Base-by-base conservation (phyloP, 2,888 invertebrate species). In the Drosophila kuntzei region DNA sequence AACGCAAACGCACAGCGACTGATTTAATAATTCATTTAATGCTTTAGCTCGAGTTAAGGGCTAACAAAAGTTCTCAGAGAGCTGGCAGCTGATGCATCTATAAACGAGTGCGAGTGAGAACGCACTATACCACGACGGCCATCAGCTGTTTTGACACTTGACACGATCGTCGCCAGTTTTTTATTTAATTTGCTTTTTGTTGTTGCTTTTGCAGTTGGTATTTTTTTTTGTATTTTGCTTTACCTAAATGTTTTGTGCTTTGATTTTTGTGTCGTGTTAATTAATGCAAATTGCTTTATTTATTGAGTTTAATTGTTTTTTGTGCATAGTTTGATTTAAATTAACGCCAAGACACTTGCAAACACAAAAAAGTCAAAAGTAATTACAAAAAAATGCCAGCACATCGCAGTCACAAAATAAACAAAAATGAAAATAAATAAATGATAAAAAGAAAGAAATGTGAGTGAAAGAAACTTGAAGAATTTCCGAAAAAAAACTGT, bases 141-240 rank as follows among this genome's bases (percentile, higher is more conserved):
- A 65, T 81, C 84, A 84, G 84, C 84, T 84, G 84, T 84, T 84
- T 61, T 73, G 85, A 87, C 87, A 87, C 76, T 84, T 86, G 87
- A 84, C 87, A 89, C 84, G 84, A 84, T 84, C 84, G 63, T 60
- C 57, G 67, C 41, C 53, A 47, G 55, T 72, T 32, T 67, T 55
- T 39, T 46, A 27, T 46, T 27, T 44, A 36, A 8, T 36, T 39
- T 22, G n/a, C n/a, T n/a, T n/a, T n/a, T n/a, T n/a, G n/a, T 51
- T 60, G 44, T 22, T 58, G 46, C 12, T 47, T 41, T 60, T 60
- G 29, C 25, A 29, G 16, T 55, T 61, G 27, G 1, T 32, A 16
- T 58, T 55, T 41, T 36, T 44, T 43, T 50, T 36, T 32, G 2
- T 39, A 36, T 44, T 60, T 53, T 55, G 20, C n/a, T n/a, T n/a